phyloP scores from a whole-genome alignment of 2,113 vertebrate genomes.

The Clarias batrachus region DNA sequence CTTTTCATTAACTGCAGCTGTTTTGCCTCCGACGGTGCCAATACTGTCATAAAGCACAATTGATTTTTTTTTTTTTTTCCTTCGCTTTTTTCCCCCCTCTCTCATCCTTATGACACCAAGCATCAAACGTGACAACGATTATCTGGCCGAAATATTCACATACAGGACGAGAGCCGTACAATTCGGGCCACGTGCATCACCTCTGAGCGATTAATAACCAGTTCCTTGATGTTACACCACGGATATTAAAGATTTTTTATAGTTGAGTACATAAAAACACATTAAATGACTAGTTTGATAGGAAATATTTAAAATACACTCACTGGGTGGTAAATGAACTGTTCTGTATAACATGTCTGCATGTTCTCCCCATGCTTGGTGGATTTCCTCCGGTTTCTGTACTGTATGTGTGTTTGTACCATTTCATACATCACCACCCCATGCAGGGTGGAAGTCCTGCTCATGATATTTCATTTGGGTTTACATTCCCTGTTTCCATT shows the following conservation, averaged over 20 bases:
- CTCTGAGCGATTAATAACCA: neutral
- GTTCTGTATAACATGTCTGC: neutral
- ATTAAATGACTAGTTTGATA: neutral
- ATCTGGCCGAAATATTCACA: neutral
- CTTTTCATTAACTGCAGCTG: conserved; percentile 18
- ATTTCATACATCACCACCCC: too few relatives aligned
- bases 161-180: neutral
- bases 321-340: neutral
- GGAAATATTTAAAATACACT: neutral
- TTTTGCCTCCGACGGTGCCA: neutral
- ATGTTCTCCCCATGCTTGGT: too few relatives aligned
- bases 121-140: conserved; percentile 16
- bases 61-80: neutral
- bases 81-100: neutral
- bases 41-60: neutral
- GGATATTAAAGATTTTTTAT: neutral
- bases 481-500: neutral
- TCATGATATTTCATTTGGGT: neutral
- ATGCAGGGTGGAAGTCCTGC: neutral
- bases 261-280: neutral
- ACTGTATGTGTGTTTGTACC: too few relatives aligned
- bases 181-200: neutral
- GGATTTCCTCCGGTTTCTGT: too few relatives aligned
- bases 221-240: neutral
- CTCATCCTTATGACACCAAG: neutral